These are phyloP conservation scores for Pseudorhombus dupliciocellatus DNA, from an alignment of 2,113 vertebrate species.

Conservation along the genomic window DNA sequence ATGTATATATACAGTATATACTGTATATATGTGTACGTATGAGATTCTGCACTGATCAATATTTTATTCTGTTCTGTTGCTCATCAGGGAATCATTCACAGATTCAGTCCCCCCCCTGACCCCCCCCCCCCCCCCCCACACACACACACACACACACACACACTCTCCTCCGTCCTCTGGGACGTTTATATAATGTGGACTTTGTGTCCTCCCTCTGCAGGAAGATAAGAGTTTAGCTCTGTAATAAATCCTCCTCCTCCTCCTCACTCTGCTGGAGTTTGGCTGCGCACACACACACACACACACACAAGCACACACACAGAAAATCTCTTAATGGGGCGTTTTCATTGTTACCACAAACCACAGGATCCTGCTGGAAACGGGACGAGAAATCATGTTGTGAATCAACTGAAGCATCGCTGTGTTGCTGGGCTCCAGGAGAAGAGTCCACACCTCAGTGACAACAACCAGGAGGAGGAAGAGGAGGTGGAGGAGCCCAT, in stretches of 20 bases:
- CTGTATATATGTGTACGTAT: background rate
- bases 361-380: constrained; percentile 5
- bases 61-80: background rate
- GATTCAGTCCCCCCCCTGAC: background rate
- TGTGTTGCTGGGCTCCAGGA: too few species aligned
- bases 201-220: constrained; percentile 53
- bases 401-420: background rate
- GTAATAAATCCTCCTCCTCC: constrained; percentile 44
- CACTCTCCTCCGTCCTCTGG: constrained; percentile 6
- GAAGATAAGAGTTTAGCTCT: constrained; percentile 51
- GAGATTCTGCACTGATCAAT: background rate
- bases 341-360: background rate
- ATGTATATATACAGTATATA: background rate
- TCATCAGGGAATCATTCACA: background rate
- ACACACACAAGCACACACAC: constrained; percentile 7
- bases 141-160: background rate
- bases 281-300: background rate
- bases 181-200: constrained; percentile 46
- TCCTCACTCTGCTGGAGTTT: constrained; percentile 32
- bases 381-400: background rate
- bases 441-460: too few species aligned
- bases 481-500: too few species aligned
- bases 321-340: constrained; percentile 4
- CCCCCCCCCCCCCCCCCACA: background rate
- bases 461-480: too few species aligned